A percentile compares a stretch with the other conserved stretches of the same genome.
phyloP scores from a whole-genome alignment of 2,113 vertebrate genomes.

The Gobius niger region DNA sequence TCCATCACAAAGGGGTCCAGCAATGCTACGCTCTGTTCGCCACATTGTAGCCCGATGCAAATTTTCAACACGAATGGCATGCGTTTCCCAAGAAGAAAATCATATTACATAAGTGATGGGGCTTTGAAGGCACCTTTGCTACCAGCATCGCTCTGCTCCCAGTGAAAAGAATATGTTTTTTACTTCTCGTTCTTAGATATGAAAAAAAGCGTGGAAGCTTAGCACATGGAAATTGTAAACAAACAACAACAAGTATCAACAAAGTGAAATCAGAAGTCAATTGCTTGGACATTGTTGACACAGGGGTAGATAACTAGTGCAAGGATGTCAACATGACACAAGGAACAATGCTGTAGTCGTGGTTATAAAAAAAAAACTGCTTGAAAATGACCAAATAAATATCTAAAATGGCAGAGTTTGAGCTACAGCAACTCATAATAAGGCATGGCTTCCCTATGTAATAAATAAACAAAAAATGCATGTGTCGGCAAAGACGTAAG shows the following conservation, averaged over 20 bases:
- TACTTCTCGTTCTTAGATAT: too few species aligned
- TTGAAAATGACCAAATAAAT: neutral
- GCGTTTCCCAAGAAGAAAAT: neutral
- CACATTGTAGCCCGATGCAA: neutral
- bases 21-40: conserved; percentile 21
- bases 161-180: too few species aligned
- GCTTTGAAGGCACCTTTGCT: neutral
- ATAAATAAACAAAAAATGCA: conserved; percentile 28
- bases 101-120: conserved; percentile 4
- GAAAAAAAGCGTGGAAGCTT: too few species aligned
- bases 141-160: too few species aligned
- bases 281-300: too few species aligned
- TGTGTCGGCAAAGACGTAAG: conserved; percentile 19
- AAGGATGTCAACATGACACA: too few species aligned
- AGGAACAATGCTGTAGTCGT: too few species aligned
- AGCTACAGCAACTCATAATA: conserved; percentile 1
- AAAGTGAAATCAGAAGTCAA: too few species aligned
- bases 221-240: too few species aligned
- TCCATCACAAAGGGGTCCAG: conserved; percentile 53
- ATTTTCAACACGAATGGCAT: neutral
- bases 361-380: too few species aligned
- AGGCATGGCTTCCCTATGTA: neutral
- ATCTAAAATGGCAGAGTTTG: neutral
- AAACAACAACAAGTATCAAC: too few species aligned
- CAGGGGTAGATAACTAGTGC: too few species aligned